A percentile compares a stretch with the other conserved stretches of the same genome.
Conservation (phyloP, 1,140 invertebrate genomes). For the Drosophila orosa region DNA sequence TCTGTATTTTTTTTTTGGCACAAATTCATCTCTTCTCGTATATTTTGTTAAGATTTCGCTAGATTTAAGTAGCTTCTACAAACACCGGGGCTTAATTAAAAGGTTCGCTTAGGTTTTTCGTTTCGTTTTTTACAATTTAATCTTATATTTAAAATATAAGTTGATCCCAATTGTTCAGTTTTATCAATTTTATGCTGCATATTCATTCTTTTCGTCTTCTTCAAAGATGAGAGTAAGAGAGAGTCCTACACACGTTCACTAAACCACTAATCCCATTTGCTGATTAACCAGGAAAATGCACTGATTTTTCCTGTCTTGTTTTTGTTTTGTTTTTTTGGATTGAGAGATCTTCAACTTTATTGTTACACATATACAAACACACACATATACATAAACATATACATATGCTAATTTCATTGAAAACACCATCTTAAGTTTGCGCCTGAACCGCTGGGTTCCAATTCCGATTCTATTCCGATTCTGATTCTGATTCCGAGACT, state of each 20-base stretch:
- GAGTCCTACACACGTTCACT: conserved; percentile 38
- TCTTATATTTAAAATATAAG: conserved; percentile 84
- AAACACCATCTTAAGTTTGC: conserved; percentile 50
- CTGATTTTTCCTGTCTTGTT: conserved; percentile 8
- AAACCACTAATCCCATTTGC: conserved; percentile 27
- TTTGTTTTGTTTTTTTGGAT: conserved; percentile 21
- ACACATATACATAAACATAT: conserved; percentile 63
- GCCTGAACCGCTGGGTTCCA: conserved; percentile 28
- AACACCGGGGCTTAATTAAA: conserved; percentile 66
- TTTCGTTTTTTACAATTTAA: conserved; percentile 65
- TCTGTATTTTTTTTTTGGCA: conserved; percentile 39
- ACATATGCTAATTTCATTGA: conserved; percentile 54
- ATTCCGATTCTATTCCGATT: conserved; percentile 16
- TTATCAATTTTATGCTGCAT: conserved; percentile 81
- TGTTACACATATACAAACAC: conserved; percentile 77
- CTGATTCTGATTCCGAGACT: conserved; percentile 15
- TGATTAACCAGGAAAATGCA: conserved; percentile 35
- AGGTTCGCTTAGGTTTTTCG: conserved; percentile 46
- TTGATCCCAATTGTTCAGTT: conserved; percentile 84
- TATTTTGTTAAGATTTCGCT: conserved; percentile 37
- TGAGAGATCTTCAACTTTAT: conserved; percentile 39
- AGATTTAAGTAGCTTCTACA: conserved; percentile 52
- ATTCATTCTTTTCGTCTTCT: conserved; percentile 72
- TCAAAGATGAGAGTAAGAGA: conserved; percentile 58
- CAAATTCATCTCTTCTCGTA: conserved; percentile 50